Percentiles rank a stretch among this genome's conserved stretches.
These are phyloP conservation scores for Scopus umbretta DNA, from an alignment of 2,113 vertebrate species.

Conservation along the genomic window DNA sequence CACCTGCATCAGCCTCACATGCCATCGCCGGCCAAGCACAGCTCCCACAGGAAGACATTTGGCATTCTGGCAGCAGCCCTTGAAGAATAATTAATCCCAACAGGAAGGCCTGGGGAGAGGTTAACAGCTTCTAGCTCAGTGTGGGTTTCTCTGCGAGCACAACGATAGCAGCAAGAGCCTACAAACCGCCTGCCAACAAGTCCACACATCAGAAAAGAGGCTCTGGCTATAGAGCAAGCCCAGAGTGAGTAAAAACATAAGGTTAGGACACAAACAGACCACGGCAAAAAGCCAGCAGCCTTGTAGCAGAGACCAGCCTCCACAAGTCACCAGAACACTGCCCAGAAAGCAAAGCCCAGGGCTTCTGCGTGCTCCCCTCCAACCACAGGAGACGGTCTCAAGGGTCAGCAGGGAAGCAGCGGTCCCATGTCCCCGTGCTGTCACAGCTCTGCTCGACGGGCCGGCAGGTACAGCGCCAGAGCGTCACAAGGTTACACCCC, in stretches of 20 bases:
- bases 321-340: not conserved
- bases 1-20: not conserved
- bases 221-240: not conserved
- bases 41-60: not conserved
- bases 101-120: constrained; percentile 29
- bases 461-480: accelerated
- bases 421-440: accelerated
- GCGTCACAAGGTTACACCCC: not conserved
- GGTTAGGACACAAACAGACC: not conserved
- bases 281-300: not conserved
- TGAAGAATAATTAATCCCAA: constrained; percentile 42
- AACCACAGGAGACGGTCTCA: not conserved
- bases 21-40: not conserved
- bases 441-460: accelerated
- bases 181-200: not conserved
- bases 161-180: not conserved
- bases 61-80: constrained; percentile 2
- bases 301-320: not conserved
- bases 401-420: accelerated
- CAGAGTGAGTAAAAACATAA: not conserved
- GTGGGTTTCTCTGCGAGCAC: not conserved
- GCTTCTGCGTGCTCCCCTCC: not conserved
- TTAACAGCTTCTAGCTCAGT: constrained; percentile 32
- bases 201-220: not conserved
- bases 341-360: not conserved